These are phyloP conservation scores for Neotragus pygmaeus DNA, from an alignment of 2,113 vertebrate genomes.

Conservation along the genomic window DNA sequence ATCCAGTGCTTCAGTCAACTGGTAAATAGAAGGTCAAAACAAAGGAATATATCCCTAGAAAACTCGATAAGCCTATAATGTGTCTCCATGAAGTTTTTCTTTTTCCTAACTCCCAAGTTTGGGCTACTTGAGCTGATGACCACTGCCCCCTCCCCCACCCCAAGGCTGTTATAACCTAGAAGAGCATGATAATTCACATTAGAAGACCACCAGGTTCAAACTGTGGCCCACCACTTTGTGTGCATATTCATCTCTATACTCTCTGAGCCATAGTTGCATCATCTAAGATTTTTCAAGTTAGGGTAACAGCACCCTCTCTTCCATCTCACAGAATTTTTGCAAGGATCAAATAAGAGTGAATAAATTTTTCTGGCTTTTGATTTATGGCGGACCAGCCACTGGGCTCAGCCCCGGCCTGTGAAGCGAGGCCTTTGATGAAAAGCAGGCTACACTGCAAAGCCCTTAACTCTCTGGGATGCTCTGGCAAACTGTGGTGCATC, in stretches of 20 bases:
- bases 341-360: neutral
- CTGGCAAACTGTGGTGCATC: neutral
- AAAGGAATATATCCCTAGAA: neutral
- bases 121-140: neutral
- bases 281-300: neutral
- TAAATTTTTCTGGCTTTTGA: neutral
- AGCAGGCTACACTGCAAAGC: neutral
- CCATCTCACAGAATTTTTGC: neutral
- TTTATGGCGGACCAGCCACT: neutral
- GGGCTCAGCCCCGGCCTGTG: neutral
- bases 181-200: neutral
- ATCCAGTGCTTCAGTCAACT: neutral
- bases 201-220: neutral
- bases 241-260: neutral
- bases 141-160: no score
- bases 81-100: neutral
- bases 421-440: neutral
- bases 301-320: neutral
- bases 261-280: neutral
- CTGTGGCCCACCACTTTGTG: rapidly evolving
- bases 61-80: neutral
- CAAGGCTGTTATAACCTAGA: neutral
- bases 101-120: neutral
- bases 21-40: neutral
- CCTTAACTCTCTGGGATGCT: neutral